A percentile compares a stretch with the other conserved stretches of the same genome.
phyloP scores from a whole-genome alignment of 2,888 invertebrate genomes.

The Serripes groenlandicus region DNA sequence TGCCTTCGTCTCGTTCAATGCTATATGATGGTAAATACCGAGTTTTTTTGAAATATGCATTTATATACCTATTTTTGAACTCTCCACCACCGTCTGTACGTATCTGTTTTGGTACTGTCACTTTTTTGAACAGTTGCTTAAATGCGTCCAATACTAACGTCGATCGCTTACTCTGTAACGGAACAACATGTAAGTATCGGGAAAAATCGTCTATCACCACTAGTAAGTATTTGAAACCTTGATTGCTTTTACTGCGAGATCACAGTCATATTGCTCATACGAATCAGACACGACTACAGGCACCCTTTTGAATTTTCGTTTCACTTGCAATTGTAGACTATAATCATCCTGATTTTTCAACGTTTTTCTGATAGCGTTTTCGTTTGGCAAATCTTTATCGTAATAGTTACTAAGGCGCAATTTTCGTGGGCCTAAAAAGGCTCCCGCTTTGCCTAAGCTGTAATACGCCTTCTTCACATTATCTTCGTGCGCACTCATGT shows the following conservation, averaged over 20 bases:
- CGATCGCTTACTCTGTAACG: constrained; percentile 39
- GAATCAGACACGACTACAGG: constrained; percentile 38
- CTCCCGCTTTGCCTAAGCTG: not conserved
- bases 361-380: constrained; percentile 18
- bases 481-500: not conserved
- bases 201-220: constrained; percentile 45
- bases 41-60: constrained; percentile 9
- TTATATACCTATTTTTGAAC: constrained; percentile 27
- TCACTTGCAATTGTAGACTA: constrained; percentile 29
- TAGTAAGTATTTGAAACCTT: constrained; percentile 34
- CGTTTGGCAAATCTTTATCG: not conserved
- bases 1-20: constrained; percentile 43
- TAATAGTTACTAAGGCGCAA: not conserved
- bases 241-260: constrained; percentile 43
- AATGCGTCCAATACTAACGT: constrained; percentile 18
- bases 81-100: constrained; percentile 46
- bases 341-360: constrained; percentile 32
- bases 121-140: constrained; percentile 8
- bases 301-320: constrained; percentile 36
- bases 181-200: constrained; percentile 37
- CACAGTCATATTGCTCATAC: constrained; percentile 41
- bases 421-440: not conserved
- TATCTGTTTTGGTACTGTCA: constrained; percentile 22
- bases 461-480: constrained; percentile 3
- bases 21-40: constrained; percentile 27